phyloP scores from a whole-genome alignment of 2,113 vertebrate genomes.

The Sinocyclocheilus maitianheensis region DNA sequence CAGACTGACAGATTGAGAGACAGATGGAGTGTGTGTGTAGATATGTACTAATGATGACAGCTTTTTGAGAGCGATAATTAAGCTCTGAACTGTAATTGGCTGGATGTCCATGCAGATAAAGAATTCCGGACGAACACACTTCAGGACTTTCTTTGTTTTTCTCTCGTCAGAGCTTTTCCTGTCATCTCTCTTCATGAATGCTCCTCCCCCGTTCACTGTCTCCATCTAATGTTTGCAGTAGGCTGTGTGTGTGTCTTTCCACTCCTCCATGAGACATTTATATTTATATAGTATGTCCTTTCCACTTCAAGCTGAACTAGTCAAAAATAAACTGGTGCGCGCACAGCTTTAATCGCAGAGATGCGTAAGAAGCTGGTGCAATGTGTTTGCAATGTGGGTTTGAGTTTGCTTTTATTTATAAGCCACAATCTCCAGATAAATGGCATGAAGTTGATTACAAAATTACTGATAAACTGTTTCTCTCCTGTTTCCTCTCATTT shows the following conservation, averaged over 20 bases:
- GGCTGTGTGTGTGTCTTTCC: constrained; percentile 63
- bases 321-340: neutral
- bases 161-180: constrained; percentile 58
- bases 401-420: too few relatives aligned
- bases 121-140: neutral
- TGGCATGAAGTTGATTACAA: neutral
- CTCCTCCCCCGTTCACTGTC: constrained; percentile 53
- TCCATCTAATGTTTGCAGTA: constrained; percentile 61
- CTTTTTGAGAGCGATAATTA: too few relatives aligned
- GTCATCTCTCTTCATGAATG: constrained; percentile 11
- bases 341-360: neutral
- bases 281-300: neutral
- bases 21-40: neutral
- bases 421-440: too few relatives aligned
- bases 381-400: neutral
- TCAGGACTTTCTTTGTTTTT: neutral
- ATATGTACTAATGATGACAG: neutral
- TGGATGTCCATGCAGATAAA: neutral
- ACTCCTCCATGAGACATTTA: constrained; percentile 4
- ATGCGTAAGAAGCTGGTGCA: neutral
- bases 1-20: neutral
- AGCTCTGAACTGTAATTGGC: too few relatives aligned
- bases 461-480: neutral
- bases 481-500: constrained; percentile 38
- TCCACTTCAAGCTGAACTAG: neutral